Percentiles rank a stretch among this genome's conserved stretches.
phyloP scores from a whole-genome alignment of 2,113 vertebrate species.

The Anolis sagrei region DNA sequence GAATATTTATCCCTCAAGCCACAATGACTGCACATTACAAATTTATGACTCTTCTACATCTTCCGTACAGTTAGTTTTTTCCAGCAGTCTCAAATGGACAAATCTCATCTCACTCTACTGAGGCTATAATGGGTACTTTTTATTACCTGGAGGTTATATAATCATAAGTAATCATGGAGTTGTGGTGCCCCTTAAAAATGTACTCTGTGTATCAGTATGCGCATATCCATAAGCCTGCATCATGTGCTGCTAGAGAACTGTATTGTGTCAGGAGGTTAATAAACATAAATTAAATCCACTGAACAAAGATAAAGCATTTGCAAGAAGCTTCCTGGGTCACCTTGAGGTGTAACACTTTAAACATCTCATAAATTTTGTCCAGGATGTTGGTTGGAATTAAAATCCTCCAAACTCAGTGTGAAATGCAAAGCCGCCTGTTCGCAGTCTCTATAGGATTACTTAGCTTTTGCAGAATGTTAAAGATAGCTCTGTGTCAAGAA shows the following conservation, averaged over 20 bases:
- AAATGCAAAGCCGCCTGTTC: constrained; percentile 39
- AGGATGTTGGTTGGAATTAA: constrained; percentile 34
- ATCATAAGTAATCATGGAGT: constrained; percentile 40
- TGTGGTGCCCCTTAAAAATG: constrained; percentile 5
- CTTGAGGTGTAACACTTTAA: constrained; percentile 61
- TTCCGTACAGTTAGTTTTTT: constrained; percentile 38
- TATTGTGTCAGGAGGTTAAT: constrained; percentile 54
- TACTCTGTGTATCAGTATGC: not conserved
- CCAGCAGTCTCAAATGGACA: constrained; percentile 55
- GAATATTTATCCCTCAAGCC: constrained; percentile 76
- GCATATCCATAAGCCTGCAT: constrained; percentile 31
- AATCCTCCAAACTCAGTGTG: constrained; percentile 46
- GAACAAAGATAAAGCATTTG: constrained; percentile 43
- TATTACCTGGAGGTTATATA: constrained; percentile 44
- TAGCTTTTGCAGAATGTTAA: constrained; percentile 47
- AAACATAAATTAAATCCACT: constrained; percentile 65
- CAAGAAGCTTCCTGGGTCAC: constrained; percentile 58
- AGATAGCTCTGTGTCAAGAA: constrained; percentile 34
- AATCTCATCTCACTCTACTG: constrained; percentile 53
- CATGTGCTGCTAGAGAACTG: constrained; percentile 29
- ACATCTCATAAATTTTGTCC: constrained; percentile 59
- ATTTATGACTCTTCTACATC: constrained; percentile 70
- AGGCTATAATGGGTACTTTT: constrained; percentile 36
- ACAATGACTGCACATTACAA: constrained; percentile 68
- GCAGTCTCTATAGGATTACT: constrained; percentile 38